These are phyloP conservation scores for Tor tambroides DNA, from an alignment of 2,113 vertebrate genomes.

Conservation along the genomic window DNA sequence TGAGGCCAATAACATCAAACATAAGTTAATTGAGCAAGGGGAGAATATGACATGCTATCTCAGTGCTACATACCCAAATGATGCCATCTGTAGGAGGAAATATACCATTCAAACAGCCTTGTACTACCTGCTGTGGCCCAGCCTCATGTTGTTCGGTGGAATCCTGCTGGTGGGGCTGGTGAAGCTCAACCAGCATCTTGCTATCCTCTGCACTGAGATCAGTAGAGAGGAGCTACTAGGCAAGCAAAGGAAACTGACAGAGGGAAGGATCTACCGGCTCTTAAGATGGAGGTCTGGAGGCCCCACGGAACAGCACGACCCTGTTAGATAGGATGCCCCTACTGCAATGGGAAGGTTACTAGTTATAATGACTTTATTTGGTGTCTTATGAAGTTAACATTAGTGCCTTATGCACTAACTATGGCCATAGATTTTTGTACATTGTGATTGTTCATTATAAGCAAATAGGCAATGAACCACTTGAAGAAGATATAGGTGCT, in stretches of 20 bases:
- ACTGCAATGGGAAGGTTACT: neutral
- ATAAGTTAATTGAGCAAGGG: constrained; percentile 66
- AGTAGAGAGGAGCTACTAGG: neutral
- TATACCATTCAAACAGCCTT: constrained; percentile 66
- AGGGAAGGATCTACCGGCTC: constrained; percentile 62
- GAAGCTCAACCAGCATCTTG: constrained; percentile 78
- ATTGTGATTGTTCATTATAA: too few species aligned
- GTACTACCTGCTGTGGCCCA: constrained; percentile 79
- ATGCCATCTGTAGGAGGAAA: constrained; percentile 73
- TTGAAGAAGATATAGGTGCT: neutral
- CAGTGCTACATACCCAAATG: constrained; percentile 62
- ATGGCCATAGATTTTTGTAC: neutral
- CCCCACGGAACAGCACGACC: constrained; percentile 37
- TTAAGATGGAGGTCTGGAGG: constrained; percentile 52
- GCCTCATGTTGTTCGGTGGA: constrained; percentile 78
- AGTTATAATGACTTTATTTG: neutral
- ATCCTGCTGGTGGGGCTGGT: constrained; percentile 80
- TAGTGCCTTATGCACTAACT: neutral
- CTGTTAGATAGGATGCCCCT: neutral
- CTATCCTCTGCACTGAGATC: constrained; percentile 68
- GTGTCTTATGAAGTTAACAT: neutral
- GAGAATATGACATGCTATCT: constrained; percentile 68
- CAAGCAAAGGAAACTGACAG: constrained; percentile 43
- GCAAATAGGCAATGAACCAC: neutral
- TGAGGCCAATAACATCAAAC: constrained; percentile 72